Evolutionary conservation across 2,113 vertebrate species (phyloP).

Genomic region (Elephas maximus): DNA sequence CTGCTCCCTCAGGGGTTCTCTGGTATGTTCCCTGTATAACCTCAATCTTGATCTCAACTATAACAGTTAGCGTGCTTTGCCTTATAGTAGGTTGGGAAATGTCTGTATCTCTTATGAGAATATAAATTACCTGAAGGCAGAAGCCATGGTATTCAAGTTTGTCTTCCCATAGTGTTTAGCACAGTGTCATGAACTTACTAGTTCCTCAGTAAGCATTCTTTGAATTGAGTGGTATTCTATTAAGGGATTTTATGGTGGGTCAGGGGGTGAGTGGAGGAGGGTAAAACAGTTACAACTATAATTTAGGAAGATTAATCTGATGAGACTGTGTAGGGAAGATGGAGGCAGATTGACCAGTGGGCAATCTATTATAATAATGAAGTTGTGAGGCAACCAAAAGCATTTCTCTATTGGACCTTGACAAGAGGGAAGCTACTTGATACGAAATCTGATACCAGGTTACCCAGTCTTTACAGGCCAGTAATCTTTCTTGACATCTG

Average conservation of each 20-base stretch:
- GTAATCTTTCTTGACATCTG: background rate
- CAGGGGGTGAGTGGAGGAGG: no score
- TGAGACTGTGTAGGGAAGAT: background rate
- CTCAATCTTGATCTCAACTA: slow-evolving; percentile 17
- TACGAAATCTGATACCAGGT: slow-evolving; percentile 34
- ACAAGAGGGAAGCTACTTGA: background rate
- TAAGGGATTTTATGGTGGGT: background rate
- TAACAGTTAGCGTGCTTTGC: background rate
- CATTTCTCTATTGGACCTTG: background rate
- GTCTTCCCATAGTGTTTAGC: background rate
- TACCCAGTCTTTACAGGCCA: background rate
- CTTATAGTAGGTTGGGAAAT: background rate
- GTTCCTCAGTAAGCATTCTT: background rate
- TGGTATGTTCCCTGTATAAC: background rate
- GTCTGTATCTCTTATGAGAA: background rate
- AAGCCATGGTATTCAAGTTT: background rate
- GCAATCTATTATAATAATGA: background rate
- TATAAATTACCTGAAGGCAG: background rate
- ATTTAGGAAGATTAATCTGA: slow-evolving; percentile 39
- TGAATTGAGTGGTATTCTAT: background rate
- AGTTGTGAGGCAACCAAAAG: background rate
- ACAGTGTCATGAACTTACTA: background rate
- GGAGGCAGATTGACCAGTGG: background rate
- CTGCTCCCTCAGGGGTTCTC: no score
- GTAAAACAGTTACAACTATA: slow-evolving; percentile 6